phyloP scores from a whole-genome alignment of 2,113 vertebrate genomes.

The Acrocephalus kingi region DNA sequence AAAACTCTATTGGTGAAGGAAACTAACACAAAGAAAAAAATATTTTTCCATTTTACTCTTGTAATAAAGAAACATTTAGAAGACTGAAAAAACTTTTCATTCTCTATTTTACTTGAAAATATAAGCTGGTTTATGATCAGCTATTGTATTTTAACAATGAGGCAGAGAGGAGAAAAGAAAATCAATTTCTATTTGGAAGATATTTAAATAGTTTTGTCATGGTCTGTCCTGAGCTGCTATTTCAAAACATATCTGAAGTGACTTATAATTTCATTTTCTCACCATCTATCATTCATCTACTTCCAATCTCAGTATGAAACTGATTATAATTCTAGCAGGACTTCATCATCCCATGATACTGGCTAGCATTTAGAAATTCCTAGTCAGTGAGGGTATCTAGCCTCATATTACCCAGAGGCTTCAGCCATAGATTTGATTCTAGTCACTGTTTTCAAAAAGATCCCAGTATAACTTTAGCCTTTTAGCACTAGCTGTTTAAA shows the following conservation, averaged over 20 bases:
- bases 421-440: neutral
- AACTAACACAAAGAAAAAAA: neutral
- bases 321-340: neutral
- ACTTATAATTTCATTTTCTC: conserved; percentile 2
- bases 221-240: neutral
- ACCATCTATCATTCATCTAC: neutral
- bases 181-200: conserved; percentile 15
- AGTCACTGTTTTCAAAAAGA: neutral
- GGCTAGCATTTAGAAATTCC: neutral
- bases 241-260: neutral
- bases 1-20: neutral
- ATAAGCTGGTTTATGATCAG: neutral
- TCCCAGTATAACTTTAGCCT: neutral
- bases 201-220: neutral
- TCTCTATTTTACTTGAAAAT: neutral
- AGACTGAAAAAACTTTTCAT: neutral
- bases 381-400: neutral
- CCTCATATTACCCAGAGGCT: neutral
- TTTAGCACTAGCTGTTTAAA: neutral
- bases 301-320: neutral
- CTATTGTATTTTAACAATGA: neutral
- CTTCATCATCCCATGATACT: neutral
- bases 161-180: neutral
- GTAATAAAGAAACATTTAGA: neutral
- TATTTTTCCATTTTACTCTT: neutral